Conservation (phyloP, 1,140 invertebrate species). For the Heliconius melpomene region DNA sequence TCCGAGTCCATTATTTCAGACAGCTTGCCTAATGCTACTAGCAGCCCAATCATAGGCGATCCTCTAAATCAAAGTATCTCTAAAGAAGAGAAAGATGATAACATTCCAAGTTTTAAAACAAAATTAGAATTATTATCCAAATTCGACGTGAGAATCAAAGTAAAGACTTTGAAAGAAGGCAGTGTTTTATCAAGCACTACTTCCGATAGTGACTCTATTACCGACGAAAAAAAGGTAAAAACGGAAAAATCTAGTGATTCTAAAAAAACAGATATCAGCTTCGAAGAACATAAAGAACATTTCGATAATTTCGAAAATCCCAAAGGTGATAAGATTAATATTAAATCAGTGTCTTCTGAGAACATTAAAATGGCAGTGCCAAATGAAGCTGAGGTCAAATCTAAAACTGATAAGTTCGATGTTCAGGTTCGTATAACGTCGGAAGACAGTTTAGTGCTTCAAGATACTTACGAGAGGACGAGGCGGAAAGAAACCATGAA, state of each 20-base stretch:
- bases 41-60: constrained; percentile 41
- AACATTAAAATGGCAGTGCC: constrained; percentile 75
- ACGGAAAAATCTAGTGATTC: constrained; percentile 39
- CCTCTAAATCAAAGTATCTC: constrained; percentile 49
- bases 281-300: constrained; percentile 58
- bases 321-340: constrained; percentile 55
- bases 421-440: constrained; percentile 78
- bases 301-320: constrained; percentile 55
- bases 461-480: constrained; percentile 57
- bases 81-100: constrained; percentile 46
- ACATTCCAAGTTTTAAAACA: constrained; percentile 66
- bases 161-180: constrained; percentile 67
- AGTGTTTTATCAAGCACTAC: constrained; percentile 59
- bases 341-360: constrained; percentile 61
- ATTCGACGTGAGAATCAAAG: constrained; percentile 79
- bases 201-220: constrained; percentile 64
- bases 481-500: constrained; percentile 80
- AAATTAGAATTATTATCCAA: constrained; percentile 77
- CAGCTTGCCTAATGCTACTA: constrained; percentile 38
- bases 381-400: constrained; percentile 66
- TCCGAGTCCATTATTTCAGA: constrained; percentile 47
- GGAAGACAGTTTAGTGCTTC: constrained; percentile 71
- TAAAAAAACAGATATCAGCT: constrained; percentile 45
- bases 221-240: constrained; percentile 53
- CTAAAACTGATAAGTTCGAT: constrained; percentile 75